A percentile compares a stretch with the other conserved stretches of the same genome.
These are phyloP conservation scores for Agriopis aurantiaria DNA, from an alignment of 2,888 invertebrate species.

Conservation along the genomic window DNA sequence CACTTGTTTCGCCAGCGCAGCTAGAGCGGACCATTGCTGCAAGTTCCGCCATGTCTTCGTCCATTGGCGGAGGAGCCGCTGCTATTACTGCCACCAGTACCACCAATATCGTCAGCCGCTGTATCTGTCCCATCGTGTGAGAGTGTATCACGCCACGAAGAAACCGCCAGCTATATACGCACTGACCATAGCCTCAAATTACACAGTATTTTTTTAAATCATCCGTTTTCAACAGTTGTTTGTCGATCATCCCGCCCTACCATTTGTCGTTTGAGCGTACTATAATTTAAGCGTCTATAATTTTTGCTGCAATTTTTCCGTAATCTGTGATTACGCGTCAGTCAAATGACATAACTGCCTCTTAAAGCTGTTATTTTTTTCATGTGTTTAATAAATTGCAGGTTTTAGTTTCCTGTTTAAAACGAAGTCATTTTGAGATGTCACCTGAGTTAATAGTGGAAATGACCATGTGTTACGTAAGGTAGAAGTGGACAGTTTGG, in stretches of 20 bases:
- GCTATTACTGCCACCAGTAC: not conserved
- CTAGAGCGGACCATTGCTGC: slow-evolving; percentile 11
- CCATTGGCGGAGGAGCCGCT: slow-evolving; percentile 13
- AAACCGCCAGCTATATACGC: not conserved
- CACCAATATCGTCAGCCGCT: not conserved
- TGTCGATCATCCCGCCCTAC: not conserved
- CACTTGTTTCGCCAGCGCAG: slow-evolving; percentile 5
- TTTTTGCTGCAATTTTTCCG: not conserved
- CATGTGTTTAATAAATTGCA: slow-evolving; percentile 9
- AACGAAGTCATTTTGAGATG: slow-evolving; percentile 11
- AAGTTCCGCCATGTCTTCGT: slow-evolving; percentile 20
- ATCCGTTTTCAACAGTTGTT: not conserved
- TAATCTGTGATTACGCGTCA: not conserved
- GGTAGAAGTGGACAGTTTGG: not conserved
- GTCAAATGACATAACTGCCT: slow-evolving; percentile 7
- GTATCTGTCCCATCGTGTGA: slow-evolving; percentile 1
- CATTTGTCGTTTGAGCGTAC: not conserved
- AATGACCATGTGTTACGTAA: slow-evolving; percentile 1
- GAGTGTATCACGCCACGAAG: not conserved
- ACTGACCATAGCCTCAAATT: not conserved
- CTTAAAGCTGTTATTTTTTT: slow-evolving; percentile 4
- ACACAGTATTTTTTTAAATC: slow-evolving; percentile 1
- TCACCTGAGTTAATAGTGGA: slow-evolving; percentile 12
- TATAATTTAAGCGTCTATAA: no score
- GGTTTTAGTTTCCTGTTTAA: slow-evolving; percentile 18